Percentiles rank a stretch among this genome's conserved stretches.
phyloP scores from a whole-genome alignment of 2,113 vertebrate genomes.

The Donacobius atricapilla region DNA sequence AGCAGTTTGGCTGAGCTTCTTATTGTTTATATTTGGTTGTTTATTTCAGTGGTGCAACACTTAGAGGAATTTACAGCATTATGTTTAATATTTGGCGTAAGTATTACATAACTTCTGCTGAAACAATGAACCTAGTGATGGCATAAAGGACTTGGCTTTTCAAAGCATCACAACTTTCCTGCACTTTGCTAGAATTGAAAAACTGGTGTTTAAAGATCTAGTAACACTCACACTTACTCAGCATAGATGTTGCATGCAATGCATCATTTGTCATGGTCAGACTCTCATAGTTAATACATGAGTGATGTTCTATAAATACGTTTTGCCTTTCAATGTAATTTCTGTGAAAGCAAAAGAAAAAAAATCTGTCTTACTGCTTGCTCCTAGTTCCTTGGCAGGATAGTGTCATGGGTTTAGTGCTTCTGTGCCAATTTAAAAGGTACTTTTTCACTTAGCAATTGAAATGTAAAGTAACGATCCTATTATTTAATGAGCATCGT shows the following conservation, averaged over 20 bases:
- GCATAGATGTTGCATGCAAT: not conserved
- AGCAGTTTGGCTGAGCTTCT: not conserved
- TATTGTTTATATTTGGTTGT: not conserved
- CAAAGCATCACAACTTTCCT: not conserved
- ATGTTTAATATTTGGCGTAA: not conserved
- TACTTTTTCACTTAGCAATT: not conserved
- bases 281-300: not conserved
- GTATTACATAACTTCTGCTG: not conserved
- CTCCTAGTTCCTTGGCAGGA: not conserved
- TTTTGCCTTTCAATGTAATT: not conserved
- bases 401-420: not conserved
- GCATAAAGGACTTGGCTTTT: rapidly evolving
- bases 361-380: not conserved
- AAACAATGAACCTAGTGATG: not conserved
- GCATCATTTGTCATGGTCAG: not conserved
- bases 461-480: not conserved
- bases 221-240: not conserved
- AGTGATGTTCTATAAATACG: not conserved
- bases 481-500: not conserved
- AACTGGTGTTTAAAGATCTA: not conserved
- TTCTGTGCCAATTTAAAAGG: not conserved
- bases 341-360: not conserved
- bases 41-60: not conserved
- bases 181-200: not conserved
- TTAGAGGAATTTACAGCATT: not conserved